Conservation (phyloP, 1,140 invertebrate genomes). For the Drosophila kurseongensis region DNA sequence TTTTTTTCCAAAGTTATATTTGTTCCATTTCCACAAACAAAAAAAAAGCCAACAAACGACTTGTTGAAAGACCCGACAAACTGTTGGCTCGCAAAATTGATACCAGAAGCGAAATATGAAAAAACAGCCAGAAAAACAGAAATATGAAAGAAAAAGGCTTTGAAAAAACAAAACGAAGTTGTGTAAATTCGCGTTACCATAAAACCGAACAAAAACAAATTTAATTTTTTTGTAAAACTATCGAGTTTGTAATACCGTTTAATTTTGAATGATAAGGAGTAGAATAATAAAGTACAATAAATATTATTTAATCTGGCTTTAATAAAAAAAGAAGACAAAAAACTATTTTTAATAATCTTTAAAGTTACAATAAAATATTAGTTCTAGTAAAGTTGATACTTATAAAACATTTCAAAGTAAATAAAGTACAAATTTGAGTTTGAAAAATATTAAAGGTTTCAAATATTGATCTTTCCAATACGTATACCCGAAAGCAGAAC, state of each 20-base stretch:
- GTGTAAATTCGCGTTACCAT: conserved; percentile 25
- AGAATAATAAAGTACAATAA: not conserved
- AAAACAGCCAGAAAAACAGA: conserved; percentile 21
- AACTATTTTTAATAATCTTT: too few species aligned
- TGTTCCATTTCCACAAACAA: not conserved
- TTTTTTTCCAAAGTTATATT: conserved; percentile 1
- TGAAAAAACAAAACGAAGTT: conserved; percentile 39
- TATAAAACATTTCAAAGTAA: too few species aligned
- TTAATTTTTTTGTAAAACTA: not conserved
- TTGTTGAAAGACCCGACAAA: conserved; percentile 51
- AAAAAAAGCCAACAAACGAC: conserved; percentile 28
- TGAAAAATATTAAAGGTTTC: not conserved
- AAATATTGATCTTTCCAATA: not conserved
- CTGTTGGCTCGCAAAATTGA: conserved; percentile 33
- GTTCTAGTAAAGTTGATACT: too few species aligned
- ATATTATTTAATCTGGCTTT: not conserved
- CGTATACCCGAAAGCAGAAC: too few species aligned
- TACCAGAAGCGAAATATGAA: conserved; percentile 30
- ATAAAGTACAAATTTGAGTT: too few species aligned
- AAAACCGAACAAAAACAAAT: conserved; percentile 21
- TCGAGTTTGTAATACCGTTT: conserved; percentile 10
- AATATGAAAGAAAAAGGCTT: conserved; percentile 34
- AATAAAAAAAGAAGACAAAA: too few species aligned
- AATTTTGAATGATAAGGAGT: not conserved
- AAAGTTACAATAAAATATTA: too few species aligned